phyloP scores from a whole-genome alignment of 2,888 invertebrate species.

The Pammene fasciana region DNA sequence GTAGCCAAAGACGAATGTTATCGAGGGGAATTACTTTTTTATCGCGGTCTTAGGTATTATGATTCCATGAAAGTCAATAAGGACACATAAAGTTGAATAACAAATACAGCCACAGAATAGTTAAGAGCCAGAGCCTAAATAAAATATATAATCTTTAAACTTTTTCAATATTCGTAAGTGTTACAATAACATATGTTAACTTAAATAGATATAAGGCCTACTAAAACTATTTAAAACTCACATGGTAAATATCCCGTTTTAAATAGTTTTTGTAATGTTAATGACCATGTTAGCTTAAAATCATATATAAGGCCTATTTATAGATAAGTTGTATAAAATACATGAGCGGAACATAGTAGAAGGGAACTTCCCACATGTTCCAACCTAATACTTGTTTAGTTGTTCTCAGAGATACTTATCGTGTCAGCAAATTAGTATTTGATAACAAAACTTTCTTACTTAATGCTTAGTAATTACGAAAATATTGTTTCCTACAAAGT shows the following conservation, averaged over 20 bases:
- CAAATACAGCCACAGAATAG: background rate
- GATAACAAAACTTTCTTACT: background rate
- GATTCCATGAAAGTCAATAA: slow-evolving; percentile 9
- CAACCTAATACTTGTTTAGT: background rate
- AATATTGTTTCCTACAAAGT: too few relatives aligned
- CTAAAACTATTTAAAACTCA: too few relatives aligned
- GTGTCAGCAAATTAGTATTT: slow-evolving; percentile 1
- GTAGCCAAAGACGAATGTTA: slow-evolving; percentile 12
- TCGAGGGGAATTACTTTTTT: slow-evolving; percentile 2
- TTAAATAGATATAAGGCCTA: too few relatives aligned
- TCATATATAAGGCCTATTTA: too few relatives aligned
- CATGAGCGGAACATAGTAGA: background rate
- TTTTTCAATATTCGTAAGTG: too few relatives aligned
- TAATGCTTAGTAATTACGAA: too few relatives aligned
- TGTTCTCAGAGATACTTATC: background rate
- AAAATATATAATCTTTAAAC: background rate
- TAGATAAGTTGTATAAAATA: background rate
- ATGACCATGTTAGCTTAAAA: too few relatives aligned
- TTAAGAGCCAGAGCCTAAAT: background rate
- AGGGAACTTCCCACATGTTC: background rate
- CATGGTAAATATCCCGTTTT: too few relatives aligned
- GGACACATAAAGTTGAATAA: background rate
- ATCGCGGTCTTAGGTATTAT: background rate
- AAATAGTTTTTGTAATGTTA: too few relatives aligned
- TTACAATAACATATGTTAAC: too few relatives aligned